Percentiles rank a stretch among this genome's conserved stretches.
These are phyloP conservation scores for Pterocles gutturalis DNA, from an alignment of 2,113 vertebrate genomes.

Conservation along the genomic window DNA sequence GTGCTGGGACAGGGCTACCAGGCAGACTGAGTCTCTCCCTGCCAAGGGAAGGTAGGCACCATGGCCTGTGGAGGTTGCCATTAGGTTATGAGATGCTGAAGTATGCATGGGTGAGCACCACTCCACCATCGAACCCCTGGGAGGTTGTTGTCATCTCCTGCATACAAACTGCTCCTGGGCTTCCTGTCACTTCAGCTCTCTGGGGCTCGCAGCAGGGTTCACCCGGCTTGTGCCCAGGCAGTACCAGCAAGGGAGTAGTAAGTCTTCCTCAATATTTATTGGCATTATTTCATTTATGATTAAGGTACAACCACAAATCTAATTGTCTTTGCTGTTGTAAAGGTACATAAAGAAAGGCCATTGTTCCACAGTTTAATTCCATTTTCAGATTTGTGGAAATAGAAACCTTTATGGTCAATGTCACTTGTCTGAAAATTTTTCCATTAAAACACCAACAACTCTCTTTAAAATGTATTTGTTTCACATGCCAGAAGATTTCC, in stretches of 20 bases:
- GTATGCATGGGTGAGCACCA: neutral
- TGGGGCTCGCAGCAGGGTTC: neutral
- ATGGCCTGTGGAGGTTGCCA: neutral
- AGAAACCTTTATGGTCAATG: neutral
- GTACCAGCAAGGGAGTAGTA: neutral
- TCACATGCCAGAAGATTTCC: neutral
- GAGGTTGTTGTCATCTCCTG: neutral
- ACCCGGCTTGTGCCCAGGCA: neutral
- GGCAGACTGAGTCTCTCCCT: neutral
- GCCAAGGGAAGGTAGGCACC: too few species aligned
- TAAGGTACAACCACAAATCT: neutral
- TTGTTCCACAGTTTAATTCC: neutral
- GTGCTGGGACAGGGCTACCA: neutral
- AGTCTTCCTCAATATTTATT: neutral
- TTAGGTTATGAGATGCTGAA: neutral
- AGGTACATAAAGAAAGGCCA: neutral
- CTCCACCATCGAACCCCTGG: neutral
- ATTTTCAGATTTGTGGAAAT: neutral
- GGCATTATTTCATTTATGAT: neutral
- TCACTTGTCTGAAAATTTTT: neutral
- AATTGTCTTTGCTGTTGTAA: neutral
- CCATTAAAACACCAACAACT: neutral
- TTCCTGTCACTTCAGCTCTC: neutral
- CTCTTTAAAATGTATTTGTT: neutral
- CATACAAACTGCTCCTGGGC: neutral